phyloP scores from a whole-genome alignment of 1,140 invertebrate species.

The Drosophila parvula region DNA sequence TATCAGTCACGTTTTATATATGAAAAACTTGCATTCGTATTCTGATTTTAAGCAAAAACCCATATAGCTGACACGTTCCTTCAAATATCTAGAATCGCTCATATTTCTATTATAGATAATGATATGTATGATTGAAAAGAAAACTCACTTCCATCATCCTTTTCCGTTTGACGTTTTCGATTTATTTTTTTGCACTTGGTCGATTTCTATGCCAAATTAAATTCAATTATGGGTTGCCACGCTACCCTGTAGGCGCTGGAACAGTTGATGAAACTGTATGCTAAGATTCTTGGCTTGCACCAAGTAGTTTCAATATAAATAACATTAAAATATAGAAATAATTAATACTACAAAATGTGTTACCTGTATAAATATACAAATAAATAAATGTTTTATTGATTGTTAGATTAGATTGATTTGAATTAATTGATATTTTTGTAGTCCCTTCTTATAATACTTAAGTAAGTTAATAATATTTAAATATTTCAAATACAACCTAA shows the following conservation, averaged over 20 bases:
- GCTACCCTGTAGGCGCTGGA: conserved; percentile 11
- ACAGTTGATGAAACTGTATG: background rate
- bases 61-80: background rate
- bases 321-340: no score
- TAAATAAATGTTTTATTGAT: no score
- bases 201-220: conserved; percentile 55
- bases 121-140: conserved; percentile 22
- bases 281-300: background rate
- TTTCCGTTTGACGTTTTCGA: conserved; percentile 34
- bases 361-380: no score
- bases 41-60: conserved; percentile 51
- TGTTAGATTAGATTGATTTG: no score
- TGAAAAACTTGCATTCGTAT: conserved; percentile 74
- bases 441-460: no score
- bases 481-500: background rate
- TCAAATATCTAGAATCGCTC: background rate
- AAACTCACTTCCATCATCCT: background rate
- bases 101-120: conserved; percentile 45
- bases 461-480: no score
- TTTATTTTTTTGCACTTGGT: conserved; percentile 50
- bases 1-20: conserved; percentile 62
- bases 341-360: no score
- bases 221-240: conserved; percentile 56
- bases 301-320: no score
- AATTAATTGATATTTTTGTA: no score